These are phyloP conservation scores for Sinocyclocheilus anshuiensis DNA, from an alignment of 2,113 vertebrate species.

Conservation along the genomic window DNA sequence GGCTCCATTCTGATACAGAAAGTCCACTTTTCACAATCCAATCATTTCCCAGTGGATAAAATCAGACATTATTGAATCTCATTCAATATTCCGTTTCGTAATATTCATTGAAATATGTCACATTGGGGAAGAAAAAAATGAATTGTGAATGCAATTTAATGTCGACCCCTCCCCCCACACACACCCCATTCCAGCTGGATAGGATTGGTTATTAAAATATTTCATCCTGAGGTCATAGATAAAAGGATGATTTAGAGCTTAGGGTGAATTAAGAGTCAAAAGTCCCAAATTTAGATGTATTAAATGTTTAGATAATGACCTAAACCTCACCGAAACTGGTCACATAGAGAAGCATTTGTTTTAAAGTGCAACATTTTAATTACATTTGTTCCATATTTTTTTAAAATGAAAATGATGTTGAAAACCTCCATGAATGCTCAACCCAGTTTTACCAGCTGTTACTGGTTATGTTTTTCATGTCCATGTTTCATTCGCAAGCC, in stretches of 20 bases:
- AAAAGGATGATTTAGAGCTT: constrained; percentile 16
- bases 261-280: neutral
- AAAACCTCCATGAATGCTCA: too few species aligned
- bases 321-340: neutral
- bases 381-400: neutral
- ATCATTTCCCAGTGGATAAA: too few species aligned
- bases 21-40: neutral
- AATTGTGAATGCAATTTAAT: neutral
- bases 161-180: neutral
- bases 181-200: neutral
- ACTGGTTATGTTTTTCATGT: neutral
- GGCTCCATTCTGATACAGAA: neutral
- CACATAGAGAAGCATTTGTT: neutral
- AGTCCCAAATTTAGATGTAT: constrained; percentile 1
- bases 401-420: too few species aligned
- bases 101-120: neutral
- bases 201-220: neutral
- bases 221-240: neutral
- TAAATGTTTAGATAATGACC: constrained; percentile 3
- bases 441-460: too few species aligned
- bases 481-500: neutral
- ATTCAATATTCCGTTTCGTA: neutral
- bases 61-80: neutral
- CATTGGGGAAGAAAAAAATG: neutral
- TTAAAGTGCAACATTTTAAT: neutral